Evolutionary conservation across 2,888 invertebrate species (phyloP), one percentile per base, ranked within the genome.

Genomic region (Trilocha varians): DNA sequence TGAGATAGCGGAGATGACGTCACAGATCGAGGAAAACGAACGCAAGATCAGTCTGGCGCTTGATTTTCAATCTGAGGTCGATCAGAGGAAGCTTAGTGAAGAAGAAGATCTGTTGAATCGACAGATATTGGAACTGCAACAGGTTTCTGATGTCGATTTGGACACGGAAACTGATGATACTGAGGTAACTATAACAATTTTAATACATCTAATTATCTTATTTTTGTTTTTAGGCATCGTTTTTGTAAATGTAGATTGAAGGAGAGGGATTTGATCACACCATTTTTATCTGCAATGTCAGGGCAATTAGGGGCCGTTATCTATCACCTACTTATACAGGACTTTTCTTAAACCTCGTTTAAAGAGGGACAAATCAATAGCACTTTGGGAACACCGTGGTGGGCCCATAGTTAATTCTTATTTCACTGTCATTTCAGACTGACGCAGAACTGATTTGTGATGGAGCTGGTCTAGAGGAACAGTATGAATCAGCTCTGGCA

Each of bases 161-260:
- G 94, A 94, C 51, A 93, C 93, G 0, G 94, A 94, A 71, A 94
- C 93, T 0, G 94, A 94, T 67, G 94, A 93, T 55, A 91, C 91
- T 5, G 90, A 90, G 73, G 87, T 86, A 46, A 67, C 16, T 39
- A n/a, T 6, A n/a, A n/a, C n/a, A n/a, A n/a, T n/a, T n/a, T n/a
- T n/a, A n/a, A n/a, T n/a, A n/a, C n/a, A n/a, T n/a, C n/a, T n/a
- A n/a, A n/a, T n/a, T n/a, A n/a, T n/a, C n/a, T n/a, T n/a, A n/a
- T n/a, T n/a, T n/a, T n/a, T n/a, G n/a, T n/a, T n/a, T n/a, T n/a
- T n/a, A n/a, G n/a, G n/a, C n/a, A n/a, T n/a, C n/a, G n/a, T n/a
- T n/a, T n/a, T n/a, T n/a, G n/a, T n/a, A n/a, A n/a, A n/a, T n/a
- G n/a, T n/a, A n/a, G n/a, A n/a, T n/a, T n/a, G n/a, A n/a, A n/a